These are phyloP conservation scores for Philereme vetulata DNA, from an alignment of 2,888 invertebrate genomes.

Conservation along the genomic window DNA sequence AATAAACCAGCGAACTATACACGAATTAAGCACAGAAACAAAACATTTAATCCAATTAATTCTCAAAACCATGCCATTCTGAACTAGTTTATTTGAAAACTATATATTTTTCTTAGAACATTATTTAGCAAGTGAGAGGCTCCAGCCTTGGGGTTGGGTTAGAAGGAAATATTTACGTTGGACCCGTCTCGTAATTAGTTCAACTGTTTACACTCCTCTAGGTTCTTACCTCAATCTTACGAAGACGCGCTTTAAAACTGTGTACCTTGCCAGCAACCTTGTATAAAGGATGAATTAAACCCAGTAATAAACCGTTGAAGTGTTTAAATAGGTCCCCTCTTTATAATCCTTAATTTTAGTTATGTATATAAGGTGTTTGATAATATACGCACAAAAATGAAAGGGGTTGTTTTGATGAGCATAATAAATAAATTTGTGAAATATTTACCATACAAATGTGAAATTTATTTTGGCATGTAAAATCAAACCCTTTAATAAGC, in stretches of 20 bases:
- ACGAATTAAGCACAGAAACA: not conserved
- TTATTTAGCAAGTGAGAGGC: slow-evolving; percentile 17
- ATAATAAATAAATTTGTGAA: too few relatives aligned
- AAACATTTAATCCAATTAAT: not conserved
- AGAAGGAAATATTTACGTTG: slow-evolving; percentile 52
- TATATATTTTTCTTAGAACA: slow-evolving; percentile 16
- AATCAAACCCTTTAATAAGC: too few relatives aligned
- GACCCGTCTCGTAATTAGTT: slow-evolving; percentile 64
- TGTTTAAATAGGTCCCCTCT: slow-evolving; percentile 29
- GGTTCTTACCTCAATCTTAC: slow-evolving; percentile 33
- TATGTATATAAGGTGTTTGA: not conserved
- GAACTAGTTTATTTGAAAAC: slow-evolving; percentile 16
- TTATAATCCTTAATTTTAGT: slow-evolving; percentile 1
- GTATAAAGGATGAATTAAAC: slow-evolving; percentile 16
- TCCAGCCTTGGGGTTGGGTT: slow-evolving; percentile 18
- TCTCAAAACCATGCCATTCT: slow-evolving; percentile 1
- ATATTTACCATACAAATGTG: too few relatives aligned
- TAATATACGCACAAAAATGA: too few relatives aligned
- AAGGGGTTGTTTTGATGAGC: too few relatives aligned
- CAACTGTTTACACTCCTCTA: slow-evolving; percentile 54
- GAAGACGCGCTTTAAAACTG: slow-evolving; percentile 33
- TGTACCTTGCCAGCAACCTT: slow-evolving; percentile 23
- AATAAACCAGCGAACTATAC: too few relatives aligned
- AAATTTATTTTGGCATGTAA: too few relatives aligned
- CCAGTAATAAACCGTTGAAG: slow-evolving; percentile 7